Base-by-base conservation (phyloP, 2,113 vertebrate genomes). In the Pleuronectes platessa region DNA sequence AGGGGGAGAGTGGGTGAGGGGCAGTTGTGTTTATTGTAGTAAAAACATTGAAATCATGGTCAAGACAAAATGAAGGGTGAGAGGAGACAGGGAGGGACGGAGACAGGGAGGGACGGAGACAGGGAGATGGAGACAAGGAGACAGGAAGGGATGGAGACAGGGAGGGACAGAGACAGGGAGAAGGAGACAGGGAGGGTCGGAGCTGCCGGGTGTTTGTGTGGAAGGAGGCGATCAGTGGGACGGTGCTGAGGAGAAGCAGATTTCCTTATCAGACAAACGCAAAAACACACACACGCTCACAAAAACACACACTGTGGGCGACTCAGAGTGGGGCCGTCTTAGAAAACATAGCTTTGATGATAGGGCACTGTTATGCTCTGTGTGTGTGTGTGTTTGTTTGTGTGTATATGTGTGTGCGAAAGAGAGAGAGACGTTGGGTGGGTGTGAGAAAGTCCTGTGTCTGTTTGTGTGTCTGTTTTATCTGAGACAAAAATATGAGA, bases 311-410 rank as follows among this genome's bases (percentile, higher is more conserved):
- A 13, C 61, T 74, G 65, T 45, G 21, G 10, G 56, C n/a, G 8
- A 68, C 56, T 70, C 78, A 14, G 49, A 77, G 54, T 27, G 63
- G 60, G 71, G 79, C 76, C 76, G 42, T 80, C 64, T 69, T 76
- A 54, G 79, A 78, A 79, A 88, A 89, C 72, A 82, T 47, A 47
- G 72, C 74, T 87, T 85, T 86, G 82, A 79, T 77, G 79, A 83
- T 77, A 84, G 71, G 45, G 61, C 61, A 56, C 5, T 58, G 53
- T 56, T 49, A 15, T 49, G 45, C 17, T 6, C 17, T 18, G 45
- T 18, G 45, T 49, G 45, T 49, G 45, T 17, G 15, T 15, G 13
- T 5, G 14, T 5, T 2, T 17, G 15, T 17, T 4, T 5, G 45
- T 47, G 45, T 47, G 15, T 47, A 3, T 15, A 3, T 17, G 14